phyloP scores from a whole-genome alignment of 2,113 vertebrate genomes.

The Colaptes auratus region DNA sequence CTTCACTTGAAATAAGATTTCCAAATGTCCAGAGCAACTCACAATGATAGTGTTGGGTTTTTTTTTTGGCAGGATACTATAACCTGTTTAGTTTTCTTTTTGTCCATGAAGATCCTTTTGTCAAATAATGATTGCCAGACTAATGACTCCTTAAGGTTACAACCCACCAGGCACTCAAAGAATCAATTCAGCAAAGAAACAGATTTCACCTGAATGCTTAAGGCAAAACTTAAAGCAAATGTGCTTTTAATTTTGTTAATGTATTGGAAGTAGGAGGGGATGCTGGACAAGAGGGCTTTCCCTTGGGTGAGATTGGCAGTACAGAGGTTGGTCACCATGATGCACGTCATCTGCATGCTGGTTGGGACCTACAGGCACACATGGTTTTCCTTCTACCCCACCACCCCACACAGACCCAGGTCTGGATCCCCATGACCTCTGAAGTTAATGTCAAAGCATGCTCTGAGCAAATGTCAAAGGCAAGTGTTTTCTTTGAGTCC shows the following conservation, averaged over 20 bases:
- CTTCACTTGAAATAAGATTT: neutral
- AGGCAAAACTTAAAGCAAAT: neutral
- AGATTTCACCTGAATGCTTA: constrained; percentile 31
- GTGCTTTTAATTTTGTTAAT: constrained; percentile 11
- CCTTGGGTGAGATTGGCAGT: neutral
- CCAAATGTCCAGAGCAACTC: neutral
- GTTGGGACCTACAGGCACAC: neutral
- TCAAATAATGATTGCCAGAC: neutral
- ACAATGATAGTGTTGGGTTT: neutral
- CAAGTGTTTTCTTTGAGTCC: neutral
- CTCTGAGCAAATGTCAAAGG: neutral
- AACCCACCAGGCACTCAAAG: neutral
- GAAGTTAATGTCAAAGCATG: too few species aligned
- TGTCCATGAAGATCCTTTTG: neutral
- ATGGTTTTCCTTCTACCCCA: neutral
- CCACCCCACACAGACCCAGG: fast-evolving
- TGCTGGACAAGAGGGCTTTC: neutral
- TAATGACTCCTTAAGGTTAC: constrained; percentile 30
- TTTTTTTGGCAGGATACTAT: neutral
- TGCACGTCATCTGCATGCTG: neutral
- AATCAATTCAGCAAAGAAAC: constrained; percentile 24
- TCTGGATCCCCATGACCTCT: neutral
- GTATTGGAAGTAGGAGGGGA: neutral
- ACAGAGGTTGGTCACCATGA: fast-evolving
- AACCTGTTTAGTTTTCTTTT: neutral